Conservation (phyloP, 1,140 invertebrate species). For the Hyposmocoma kahamanoa region DNA sequence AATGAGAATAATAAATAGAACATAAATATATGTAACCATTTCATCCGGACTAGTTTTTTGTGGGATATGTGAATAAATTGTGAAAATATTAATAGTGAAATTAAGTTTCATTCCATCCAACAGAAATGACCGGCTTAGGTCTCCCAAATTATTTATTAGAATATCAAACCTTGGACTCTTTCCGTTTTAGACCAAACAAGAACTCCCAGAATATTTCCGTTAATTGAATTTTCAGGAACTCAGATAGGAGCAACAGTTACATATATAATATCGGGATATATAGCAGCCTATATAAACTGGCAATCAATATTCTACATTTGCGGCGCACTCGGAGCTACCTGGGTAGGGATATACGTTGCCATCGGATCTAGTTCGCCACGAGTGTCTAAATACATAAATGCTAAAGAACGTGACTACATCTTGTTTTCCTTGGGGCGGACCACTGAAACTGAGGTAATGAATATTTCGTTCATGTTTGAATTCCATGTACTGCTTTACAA, state of each 20-base stretch:
- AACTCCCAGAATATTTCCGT: no score
- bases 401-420: constrained; percentile 73
- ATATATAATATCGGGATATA: constrained; percentile 19
- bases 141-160: no score
- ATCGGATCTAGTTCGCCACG: constrained; percentile 76
- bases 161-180: no score
- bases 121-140: no score
- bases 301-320: constrained; percentile 80
- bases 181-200: no score
- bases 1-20: no score
- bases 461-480: neutral
- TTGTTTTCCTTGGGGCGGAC: constrained; percentile 31
- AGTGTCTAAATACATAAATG: constrained; percentile 61
- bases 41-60: no score
- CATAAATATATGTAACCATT: no score
- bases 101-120: no score
- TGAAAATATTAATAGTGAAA: no score
- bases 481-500: neutral
- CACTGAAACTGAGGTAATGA: constrained; percentile 2
- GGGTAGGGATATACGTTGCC: constrained; percentile 72
- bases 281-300: constrained; percentile 71
- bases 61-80: no score
- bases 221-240: constrained; percentile 17
- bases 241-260: constrained; percentile 21
- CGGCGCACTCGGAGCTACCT: constrained; percentile 72